Evolutionary conservation across 2,888 invertebrate species (phyloP).

Genomic region (Thecophora atra): DNA sequence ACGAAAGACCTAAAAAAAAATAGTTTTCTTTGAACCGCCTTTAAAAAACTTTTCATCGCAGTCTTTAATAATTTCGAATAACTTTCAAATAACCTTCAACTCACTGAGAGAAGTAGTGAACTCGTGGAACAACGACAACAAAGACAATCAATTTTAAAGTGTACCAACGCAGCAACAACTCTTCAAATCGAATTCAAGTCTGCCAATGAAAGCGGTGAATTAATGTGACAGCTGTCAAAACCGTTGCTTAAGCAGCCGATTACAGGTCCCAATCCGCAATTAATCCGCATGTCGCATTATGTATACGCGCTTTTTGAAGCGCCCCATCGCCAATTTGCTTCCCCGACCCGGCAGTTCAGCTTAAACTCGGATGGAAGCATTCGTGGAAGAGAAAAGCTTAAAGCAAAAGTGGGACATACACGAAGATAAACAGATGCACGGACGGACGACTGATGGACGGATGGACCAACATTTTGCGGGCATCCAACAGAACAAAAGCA

Average conservation of each 20-base stretch:
- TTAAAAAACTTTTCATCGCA: neutral
- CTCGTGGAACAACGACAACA: neutral
- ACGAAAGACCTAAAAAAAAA: too few relatives aligned
- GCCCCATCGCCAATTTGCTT: neutral
- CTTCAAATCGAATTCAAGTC: neutral
- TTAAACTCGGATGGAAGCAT: neutral
- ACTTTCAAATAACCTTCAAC: neutral
- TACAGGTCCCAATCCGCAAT: conserved; percentile 18
- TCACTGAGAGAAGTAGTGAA: neutral
- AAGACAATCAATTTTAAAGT: neutral
- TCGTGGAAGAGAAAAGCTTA: neutral
- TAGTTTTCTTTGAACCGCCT: too few relatives aligned
- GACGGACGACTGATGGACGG: neutral
- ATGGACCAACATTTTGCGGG: neutral
- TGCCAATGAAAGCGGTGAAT: conserved; percentile 8
- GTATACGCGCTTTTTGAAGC: neutral
- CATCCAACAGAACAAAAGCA: conserved; percentile 10
- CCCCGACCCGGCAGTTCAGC: too few relatives aligned
- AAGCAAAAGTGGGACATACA: neutral
- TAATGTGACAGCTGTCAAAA: conserved; percentile 38
- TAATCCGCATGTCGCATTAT: conserved; percentile 21
- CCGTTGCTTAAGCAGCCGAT: conserved; percentile 21
- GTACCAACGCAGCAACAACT: neutral
- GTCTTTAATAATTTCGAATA: neutral
- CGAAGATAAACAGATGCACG: neutral